Conservation (phyloP, 92 coral and sea anemone genomes). For the Epizoanthus rinbou region DNA sequence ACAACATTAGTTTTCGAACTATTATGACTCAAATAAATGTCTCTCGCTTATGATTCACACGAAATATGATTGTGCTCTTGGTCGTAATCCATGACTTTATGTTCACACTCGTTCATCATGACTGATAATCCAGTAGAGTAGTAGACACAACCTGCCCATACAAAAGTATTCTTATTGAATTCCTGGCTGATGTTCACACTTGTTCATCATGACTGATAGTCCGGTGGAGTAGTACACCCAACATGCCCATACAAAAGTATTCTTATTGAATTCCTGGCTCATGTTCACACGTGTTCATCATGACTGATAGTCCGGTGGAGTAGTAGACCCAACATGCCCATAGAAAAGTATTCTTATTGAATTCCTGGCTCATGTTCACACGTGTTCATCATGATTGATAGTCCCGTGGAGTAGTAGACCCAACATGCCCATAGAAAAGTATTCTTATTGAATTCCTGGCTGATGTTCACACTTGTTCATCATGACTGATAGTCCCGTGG, state of each 20-base stretch:
- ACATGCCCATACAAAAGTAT: conserved; percentile 66
- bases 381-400: conserved; percentile 53
- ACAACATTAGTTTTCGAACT: too few relatives aligned
- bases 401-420: conserved; percentile 82
- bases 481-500: conserved; percentile 72
- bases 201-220: conserved; percentile 63
- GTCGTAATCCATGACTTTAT: too few relatives aligned
- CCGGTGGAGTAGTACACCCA: conserved; percentile 82
- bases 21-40: conserved; percentile 41
- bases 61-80: conserved; percentile 74
- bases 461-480: conserved; percentile 22
- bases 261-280: conserved; percentile 44
- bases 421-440: conserved; percentile 66
- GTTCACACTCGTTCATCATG: conserved; percentile 45
- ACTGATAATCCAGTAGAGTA: conserved; percentile 70
- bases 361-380: too few relatives aligned
- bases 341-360: conserved; percentile 81
- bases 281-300: conserved; percentile 32
- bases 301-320: conserved; percentile 76
- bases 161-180: conserved; percentile 79
- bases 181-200: neutral
- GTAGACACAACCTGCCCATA: conserved; percentile 75
- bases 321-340: conserved; percentile 81
- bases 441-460: conserved; percentile 72
- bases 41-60: conserved; percentile 72